Conservation (phyloP, 92 coral and sea anemone genomes). For the Epizoanthus stellaris region DNA sequence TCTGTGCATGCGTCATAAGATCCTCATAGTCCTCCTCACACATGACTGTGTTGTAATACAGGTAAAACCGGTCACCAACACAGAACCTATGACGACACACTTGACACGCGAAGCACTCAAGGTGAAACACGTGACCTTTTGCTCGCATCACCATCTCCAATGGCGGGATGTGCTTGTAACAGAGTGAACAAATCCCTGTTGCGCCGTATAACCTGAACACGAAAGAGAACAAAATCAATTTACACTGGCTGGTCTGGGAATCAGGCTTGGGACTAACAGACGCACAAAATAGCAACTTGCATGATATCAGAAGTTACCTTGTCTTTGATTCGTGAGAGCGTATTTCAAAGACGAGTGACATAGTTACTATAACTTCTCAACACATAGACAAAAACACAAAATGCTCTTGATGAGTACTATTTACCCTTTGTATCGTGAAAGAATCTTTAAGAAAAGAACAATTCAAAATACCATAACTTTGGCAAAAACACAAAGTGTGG, state of each 20-base stretch:
- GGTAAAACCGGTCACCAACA: constrained; percentile 81
- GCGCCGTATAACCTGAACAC: constrained; percentile 73
- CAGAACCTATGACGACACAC: constrained; percentile 82
- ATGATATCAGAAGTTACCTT: no score
- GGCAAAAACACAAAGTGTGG: no score
- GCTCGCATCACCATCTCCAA: constrained; percentile 92
- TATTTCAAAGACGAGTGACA: no score
- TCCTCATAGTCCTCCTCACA: constrained; percentile 80
- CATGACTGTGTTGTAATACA: constrained; percentile 71
- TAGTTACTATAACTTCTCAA: no score
- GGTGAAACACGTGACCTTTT: constrained; percentile 74
- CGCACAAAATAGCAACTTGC: no score
- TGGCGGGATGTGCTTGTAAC: constrained; percentile 79
- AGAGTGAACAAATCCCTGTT: constrained; percentile 76
- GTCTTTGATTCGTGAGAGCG: no score
- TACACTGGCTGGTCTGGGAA: background rate
- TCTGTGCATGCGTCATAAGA: constrained; percentile 18
- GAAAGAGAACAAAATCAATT: background rate
- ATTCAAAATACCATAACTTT: no score
- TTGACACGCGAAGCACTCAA: constrained; percentile 84
- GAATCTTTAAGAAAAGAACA: no score
- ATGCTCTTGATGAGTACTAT: no score
- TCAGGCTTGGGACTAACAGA: background rate
- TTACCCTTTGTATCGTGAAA: no score
- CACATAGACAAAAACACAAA: no score